These are phyloP conservation scores for Megalonaias nervosa DNA, from an alignment of 1,140 invertebrate genomes.

Conservation along the genomic window DNA sequence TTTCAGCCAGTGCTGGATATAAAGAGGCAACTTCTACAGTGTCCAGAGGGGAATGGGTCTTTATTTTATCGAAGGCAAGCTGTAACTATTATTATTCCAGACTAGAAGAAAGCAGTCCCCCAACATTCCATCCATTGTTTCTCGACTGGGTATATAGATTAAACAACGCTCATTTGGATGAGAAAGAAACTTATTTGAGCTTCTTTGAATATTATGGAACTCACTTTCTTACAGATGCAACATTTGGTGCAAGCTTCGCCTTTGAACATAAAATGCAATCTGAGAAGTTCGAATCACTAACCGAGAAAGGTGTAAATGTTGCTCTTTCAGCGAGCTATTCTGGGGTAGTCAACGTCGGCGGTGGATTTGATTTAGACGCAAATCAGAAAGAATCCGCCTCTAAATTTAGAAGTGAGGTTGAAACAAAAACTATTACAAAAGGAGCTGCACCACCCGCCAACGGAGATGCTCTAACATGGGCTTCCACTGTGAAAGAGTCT, in stretches of 20 bases:
- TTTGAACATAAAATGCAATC: conserved; percentile 23
- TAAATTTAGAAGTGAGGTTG: conserved; percentile 12
- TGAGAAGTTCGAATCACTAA: neutral
- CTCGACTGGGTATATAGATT: conserved; percentile 17
- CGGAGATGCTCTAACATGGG: conserved; percentile 24
- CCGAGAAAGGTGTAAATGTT: conserved; percentile 5
- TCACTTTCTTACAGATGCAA: conserved; percentile 20
- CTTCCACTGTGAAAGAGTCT: conserved; percentile 15
- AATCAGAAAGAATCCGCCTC: conserved; percentile 8
- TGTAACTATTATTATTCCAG: conserved; percentile 31
- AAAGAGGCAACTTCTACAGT: conserved; percentile 7
- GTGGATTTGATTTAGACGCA: conserved; percentile 9
- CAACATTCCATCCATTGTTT: conserved; percentile 14
- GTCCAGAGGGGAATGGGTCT: conserved; percentile 15
- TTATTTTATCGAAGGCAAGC: conserved; percentile 25
- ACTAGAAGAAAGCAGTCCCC: conserved; percentile 1
- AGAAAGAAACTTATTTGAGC: neutral
- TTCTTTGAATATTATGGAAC: conserved; percentile 30
- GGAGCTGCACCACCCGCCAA: conserved; percentile 31
- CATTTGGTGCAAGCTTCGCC: conserved; percentile 24
- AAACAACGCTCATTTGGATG: neutral
- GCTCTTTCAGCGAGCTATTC: conserved; percentile 9
- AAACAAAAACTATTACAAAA: conserved; percentile 21
- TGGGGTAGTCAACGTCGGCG: neutral
- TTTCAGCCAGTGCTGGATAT: conserved; percentile 22